phyloP scores from a whole-genome alignment of 2,888 invertebrate genomes.

The Agonum fuliginosum region DNA sequence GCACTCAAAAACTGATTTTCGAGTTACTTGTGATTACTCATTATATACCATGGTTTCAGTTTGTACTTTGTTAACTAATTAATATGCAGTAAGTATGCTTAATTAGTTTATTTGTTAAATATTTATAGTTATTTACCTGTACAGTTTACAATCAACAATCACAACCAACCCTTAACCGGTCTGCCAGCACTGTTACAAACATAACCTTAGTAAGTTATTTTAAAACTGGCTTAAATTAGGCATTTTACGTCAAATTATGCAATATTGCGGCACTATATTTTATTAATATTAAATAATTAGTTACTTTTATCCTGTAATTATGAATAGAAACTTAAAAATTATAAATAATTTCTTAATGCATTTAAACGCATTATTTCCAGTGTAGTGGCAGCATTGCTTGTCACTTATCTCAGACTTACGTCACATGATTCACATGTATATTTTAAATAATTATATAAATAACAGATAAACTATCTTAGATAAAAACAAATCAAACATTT shows the following conservation, averaged over 20 bases:
- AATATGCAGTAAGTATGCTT: neutral
- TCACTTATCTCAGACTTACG: neutral
- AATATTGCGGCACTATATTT: neutral
- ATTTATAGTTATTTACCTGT: constrained; percentile 28
- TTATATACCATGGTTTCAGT: neutral
- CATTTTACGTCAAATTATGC: neutral
- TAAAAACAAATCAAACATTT: neutral
- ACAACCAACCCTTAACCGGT: constrained; percentile 32
- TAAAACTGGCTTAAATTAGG: neutral
- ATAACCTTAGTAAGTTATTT: neutral
- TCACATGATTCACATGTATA: neutral
- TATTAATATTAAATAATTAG: neutral
- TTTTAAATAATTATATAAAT: neutral
- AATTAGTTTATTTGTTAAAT: constrained; percentile 1
- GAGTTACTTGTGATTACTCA: neutral
- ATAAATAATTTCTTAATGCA: neutral
- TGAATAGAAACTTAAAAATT: too few relatives aligned
- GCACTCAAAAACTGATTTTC: neutral
- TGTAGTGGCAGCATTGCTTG: neutral
- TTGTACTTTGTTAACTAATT: neutral
- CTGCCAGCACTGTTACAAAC: constrained; percentile 17
- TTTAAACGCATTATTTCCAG: neutral
- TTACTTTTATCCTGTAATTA: neutral
- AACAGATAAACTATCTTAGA: neutral
- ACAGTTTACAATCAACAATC: constrained; percentile 38